Percentiles rank a stretch among this genome's conserved stretches.
Conservation (phyloP, 2,888 invertebrate genomes). For the Holacanthella duospinosa region DNA sequence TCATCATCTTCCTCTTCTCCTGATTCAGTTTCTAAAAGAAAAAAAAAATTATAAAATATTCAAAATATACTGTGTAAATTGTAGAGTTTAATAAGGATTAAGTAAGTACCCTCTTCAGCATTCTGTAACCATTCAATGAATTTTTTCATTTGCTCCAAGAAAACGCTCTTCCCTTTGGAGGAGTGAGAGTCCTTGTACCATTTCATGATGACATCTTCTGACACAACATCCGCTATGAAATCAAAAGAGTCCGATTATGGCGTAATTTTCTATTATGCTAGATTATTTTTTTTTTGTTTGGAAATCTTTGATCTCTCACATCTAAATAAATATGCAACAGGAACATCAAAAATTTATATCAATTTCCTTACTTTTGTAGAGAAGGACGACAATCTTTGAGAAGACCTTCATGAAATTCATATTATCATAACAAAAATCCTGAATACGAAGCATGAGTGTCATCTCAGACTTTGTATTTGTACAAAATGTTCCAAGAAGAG, state of each 20-base stretch:
- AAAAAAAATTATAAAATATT: constrained; percentile 8
- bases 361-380: constrained; percentile 89
- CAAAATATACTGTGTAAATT: neutral
- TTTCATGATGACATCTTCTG: constrained; percentile 87
- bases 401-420: constrained; percentile 99
- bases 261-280: too few relatives aligned
- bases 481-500: constrained; percentile 76
- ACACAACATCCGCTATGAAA: constrained; percentile 85
- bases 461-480: constrained; percentile 76
- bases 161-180: constrained; percentile 90
- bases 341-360: constrained; percentile 21
- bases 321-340: too few relatives aligned
- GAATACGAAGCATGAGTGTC: constrained; percentile 78
- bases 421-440: constrained; percentile 97
- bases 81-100: neutral
- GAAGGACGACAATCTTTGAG: constrained; percentile 89
- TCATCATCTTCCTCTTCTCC: constrained; percentile 47
- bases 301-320: too few relatives aligned
- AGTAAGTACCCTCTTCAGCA: constrained; percentile 68
- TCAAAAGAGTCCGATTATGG: too few relatives aligned
- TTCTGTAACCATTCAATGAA: constrained; percentile 95
- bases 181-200: constrained; percentile 94
- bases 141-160: constrained; percentile 95
- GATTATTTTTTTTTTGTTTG: too few relatives aligned
- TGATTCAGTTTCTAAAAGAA: constrained; percentile 48